Base-by-base conservation (phyloP, 2,888 invertebrate genomes). In the Lycia hirtaria region DNA sequence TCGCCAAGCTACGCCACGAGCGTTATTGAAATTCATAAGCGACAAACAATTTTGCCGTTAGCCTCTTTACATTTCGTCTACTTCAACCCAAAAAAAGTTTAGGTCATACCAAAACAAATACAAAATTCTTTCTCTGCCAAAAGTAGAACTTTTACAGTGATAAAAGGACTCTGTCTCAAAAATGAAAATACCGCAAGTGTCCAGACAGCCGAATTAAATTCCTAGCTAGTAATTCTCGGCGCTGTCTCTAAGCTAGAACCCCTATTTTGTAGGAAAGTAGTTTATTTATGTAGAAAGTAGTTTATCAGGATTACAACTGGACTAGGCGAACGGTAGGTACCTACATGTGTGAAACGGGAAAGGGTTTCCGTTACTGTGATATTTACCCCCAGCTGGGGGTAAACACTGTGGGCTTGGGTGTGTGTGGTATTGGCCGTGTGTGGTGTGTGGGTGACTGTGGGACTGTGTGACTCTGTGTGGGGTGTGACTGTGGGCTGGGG, bases 171-270 rank as follows among this genome's bases (percentile, higher is more conserved):
- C 6, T 10, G 24, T 41, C 7, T 52, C 1, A 5, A 0, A 15
- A 41, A 41, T 10, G 17, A 41, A 44, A 44, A 52, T 20, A 44
- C 52, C 43, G 20, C 43, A 28, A 19, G 28, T 19, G 17, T 14
- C 35, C 35, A 12, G 43, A 28, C 35, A 19, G 24, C 17, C 10
- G 43, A 35, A 52, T 52, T 52, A 52, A 52, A 52, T 52, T 52
- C 52, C 43, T n/a, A 35, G 12, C n/a, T 7, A 19, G 28, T 33
- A 41, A 20, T 43, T 35, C 12, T 35, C 12, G 43, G 17, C 4
- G 0, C 6, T 52, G 28, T 52, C 30, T 52, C 43, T 35, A 33
- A 33, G 24, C 41, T 24, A 41, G 28, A 14, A 44, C 3, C 32
- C 28, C 22, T 9, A 41, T 32, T 12, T 26, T 9, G 26, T 41